Percentiles rank a stretch among this genome's conserved stretches.
Conservation (phyloP, 2,113 vertebrate genomes). For the Capreolus pygargus region DNA sequence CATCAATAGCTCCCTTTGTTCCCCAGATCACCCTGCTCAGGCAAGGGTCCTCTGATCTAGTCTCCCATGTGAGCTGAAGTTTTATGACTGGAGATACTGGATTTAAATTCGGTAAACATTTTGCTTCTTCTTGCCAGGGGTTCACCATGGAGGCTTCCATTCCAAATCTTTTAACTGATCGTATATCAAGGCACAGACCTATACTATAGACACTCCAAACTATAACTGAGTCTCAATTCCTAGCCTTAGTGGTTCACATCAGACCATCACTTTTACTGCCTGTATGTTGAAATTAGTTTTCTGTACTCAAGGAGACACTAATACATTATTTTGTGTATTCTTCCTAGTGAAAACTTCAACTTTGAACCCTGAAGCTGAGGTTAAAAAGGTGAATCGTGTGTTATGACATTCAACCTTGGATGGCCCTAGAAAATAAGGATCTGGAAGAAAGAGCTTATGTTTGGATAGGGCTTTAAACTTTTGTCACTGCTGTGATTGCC, state of each 20-base stretch:
- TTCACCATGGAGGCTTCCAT: background rate
- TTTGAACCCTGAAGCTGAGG: background rate
- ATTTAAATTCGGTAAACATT: background rate
- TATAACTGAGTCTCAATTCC: background rate
- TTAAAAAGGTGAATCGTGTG: background rate
- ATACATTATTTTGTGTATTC: background rate
- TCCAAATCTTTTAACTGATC: background rate
- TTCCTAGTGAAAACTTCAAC: background rate
- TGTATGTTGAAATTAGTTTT: background rate
- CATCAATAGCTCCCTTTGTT: background rate
- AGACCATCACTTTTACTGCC: background rate
- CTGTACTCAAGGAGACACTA: background rate
- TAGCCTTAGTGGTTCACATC: background rate
- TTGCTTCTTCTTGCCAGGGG: background rate
- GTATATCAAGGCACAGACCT: background rate
- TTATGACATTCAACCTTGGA: background rate
- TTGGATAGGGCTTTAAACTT: background rate
- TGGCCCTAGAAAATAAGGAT: background rate
- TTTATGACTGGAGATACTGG: background rate
- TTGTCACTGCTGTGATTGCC: background rate
- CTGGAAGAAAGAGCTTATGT: background rate
- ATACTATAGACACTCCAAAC: background rate
- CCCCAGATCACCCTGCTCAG: background rate
- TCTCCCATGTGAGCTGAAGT: background rate
- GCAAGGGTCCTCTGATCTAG: background rate